Evolutionary conservation across 2,797 vertebrate species (phyloP).

Genomic region (Poeciliopsis turneri): DNA sequence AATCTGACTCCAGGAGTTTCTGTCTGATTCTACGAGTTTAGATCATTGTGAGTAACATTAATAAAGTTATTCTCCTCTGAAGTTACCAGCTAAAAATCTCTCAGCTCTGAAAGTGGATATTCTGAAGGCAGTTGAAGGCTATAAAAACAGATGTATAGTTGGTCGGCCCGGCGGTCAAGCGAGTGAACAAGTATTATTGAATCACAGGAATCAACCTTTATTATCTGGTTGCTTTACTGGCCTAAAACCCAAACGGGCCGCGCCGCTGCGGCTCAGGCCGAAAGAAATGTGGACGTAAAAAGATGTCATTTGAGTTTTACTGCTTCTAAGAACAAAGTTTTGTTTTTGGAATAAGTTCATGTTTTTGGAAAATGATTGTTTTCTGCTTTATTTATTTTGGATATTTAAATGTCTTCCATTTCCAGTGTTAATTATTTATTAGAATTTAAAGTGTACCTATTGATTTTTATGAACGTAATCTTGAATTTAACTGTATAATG

Average conservation of each 20-base stretch:
- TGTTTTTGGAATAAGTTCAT: too few species aligned
- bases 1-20: background rate
- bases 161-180: background rate
- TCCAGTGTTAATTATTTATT: too few species aligned
- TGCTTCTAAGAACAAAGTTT: too few species aligned
- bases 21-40: background rate
- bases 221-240: background rate
- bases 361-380: too few species aligned
- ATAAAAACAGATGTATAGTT: background rate
- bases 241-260: background rate
- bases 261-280: background rate
- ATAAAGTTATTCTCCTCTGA: background rate
- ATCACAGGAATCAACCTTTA: slow-evolving; percentile 1
- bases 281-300: background rate
- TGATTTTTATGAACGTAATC: too few species aligned
- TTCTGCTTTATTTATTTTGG: too few species aligned
- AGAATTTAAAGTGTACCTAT: too few species aligned
- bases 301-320: too few species aligned
- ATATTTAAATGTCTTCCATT: too few species aligned
- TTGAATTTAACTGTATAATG: too few species aligned
- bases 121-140: background rate
- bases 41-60: background rate
- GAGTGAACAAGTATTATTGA: background rate
- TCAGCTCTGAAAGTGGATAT: background rate
- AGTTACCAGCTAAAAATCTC: background rate